Evolutionary conservation across 2,888 invertebrate genomes (phyloP), one percentile per base, ranked within the genome.

Genomic region (Amblyjoppa fuscipennis): DNA sequence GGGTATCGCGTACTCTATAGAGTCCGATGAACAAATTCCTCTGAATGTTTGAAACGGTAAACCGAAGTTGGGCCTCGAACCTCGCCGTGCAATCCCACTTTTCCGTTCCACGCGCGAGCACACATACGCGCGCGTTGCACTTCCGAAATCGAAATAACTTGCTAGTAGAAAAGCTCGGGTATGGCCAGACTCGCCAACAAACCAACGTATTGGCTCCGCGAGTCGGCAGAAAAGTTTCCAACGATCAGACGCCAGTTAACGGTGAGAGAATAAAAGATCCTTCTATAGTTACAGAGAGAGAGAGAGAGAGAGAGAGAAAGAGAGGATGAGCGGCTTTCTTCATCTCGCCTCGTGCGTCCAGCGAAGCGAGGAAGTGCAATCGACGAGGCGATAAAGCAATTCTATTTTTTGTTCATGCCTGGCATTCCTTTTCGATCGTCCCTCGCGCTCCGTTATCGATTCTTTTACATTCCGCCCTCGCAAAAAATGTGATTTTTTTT

Each of bases 221-320:
- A 51, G 41, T 74, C 59, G 56, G 74, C 56, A 56, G 80, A 56
- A 53, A 74, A 74, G 59, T 73, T 45, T 68, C 45, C 68, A 68
- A 56, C 56, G 80, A n/a, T 53, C 74, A 7, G 45, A 68, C 74
- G 3, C 53, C 28, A 31, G 56, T 20, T 61, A 6, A 61, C 49
- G 59, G 9, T n/a, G 41, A 20, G 53, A 53, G 38, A 25, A 25
- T 28, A 59, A 25, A 59, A 59, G 28, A 28, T 59, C 28, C 13
- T 13, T 41, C 59, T 16, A 74, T 61, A 45, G 41, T 74, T 45
- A 28, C 25, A 51, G 53, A 61, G 49, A 38, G 31, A 31, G 9
- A 59, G 34, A 61, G 53, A 51, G 34, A 38, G 45, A 20, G 16
- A 59, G 20, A 20, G 20, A 20, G 20, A 20, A 0, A 20, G 20